These are phyloP conservation scores for Cerceris ruficornis DNA, from an alignment of 2,888 invertebrate genomes.

Conservation along the genomic window DNA sequence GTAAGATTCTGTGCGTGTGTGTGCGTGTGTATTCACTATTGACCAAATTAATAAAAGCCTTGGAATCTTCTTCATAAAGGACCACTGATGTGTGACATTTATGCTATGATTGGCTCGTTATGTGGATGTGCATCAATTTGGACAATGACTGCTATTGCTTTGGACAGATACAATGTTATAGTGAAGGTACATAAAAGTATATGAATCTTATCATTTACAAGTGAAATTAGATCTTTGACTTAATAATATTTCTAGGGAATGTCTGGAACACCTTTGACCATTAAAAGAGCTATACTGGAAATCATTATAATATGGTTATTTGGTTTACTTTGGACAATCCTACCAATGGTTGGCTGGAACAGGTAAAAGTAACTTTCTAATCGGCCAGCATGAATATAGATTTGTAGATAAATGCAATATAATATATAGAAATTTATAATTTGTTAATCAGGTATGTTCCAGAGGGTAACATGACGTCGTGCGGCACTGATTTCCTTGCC, in stretches of 20 bases:
- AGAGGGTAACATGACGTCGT: slow-evolving; percentile 96
- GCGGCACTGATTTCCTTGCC: slow-evolving; percentile 93
- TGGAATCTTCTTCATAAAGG: slow-evolving; percentile 69
- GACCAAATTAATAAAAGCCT: neutral
- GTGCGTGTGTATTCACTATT: neutral
- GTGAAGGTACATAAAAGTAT: slow-evolving; percentile 81
- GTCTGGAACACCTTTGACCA: slow-evolving; percentile 84
- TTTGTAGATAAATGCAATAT: neutral
- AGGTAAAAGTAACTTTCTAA: slow-evolving; percentile 69
- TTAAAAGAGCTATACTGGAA: slow-evolving; percentile 82
- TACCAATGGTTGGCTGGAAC: slow-evolving; percentile 86
- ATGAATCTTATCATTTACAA: neutral
- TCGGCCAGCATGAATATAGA: neutral
- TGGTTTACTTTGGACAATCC: slow-evolving; percentile 83
- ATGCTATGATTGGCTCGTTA: slow-evolving; percentile 86
- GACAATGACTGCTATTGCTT: slow-evolving; percentile 86
- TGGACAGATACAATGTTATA: slow-evolving; percentile 87
- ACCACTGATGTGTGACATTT: slow-evolving; percentile 85
- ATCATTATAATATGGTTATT: slow-evolving; percentile 84
- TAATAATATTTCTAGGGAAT: slow-evolving; percentile 80
- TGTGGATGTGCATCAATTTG: slow-evolving; percentile 87
- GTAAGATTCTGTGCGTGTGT: slow-evolving; percentile 74
- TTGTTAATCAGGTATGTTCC: slow-evolving; percentile 89
- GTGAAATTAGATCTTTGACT: slow-evolving; percentile 1
- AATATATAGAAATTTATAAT: neutral